Percentiles rank a stretch among this genome's conserved stretches.
Conservation (phyloP, 2,797 vertebrate species). For the Chelon labrosus region DNA sequence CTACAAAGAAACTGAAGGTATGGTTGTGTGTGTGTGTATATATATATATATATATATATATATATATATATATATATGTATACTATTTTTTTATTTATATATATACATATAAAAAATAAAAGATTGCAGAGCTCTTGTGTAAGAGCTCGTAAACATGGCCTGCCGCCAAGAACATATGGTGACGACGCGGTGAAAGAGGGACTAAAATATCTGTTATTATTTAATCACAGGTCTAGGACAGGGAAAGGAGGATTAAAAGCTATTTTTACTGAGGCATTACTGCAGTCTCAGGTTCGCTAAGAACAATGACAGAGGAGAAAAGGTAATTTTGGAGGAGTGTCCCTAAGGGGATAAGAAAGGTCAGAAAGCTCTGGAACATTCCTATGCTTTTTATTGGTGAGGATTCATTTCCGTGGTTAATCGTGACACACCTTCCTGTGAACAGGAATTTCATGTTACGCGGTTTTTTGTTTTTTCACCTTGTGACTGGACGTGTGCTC, state of each 20-base stretch:
- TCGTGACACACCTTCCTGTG: conserved; percentile 37
- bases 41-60: too few species aligned
- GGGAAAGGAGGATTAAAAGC: conserved; percentile 74
- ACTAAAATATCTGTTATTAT: conserved; percentile 76
- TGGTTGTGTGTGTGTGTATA: background rate
- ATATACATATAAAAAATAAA: background rate
- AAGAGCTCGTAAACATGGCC: conserved; percentile 35
- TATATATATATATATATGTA: too few species aligned
- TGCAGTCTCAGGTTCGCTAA: conserved; percentile 68
- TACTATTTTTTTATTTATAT: too few species aligned
- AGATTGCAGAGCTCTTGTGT: conserved; percentile 42
- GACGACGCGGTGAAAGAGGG: conserved; percentile 42
- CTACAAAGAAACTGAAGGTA: conserved; percentile 86
- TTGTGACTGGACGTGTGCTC: background rate
- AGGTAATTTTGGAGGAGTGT: conserved; percentile 69
- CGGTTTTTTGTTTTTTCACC: background rate
- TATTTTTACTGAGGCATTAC: conserved; percentile 76
- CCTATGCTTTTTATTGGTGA: conserved; percentile 48
- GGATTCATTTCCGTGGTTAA: conserved; percentile 60
- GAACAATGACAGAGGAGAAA: conserved; percentile 74
- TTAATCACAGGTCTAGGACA: conserved; percentile 71
- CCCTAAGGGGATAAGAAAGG: conserved; percentile 54
- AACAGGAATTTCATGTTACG: conserved; percentile 10
- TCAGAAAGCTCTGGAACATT: conserved; percentile 63
- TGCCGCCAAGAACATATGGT: conserved; percentile 57